Base-by-base conservation (phyloP, 2,888 invertebrate genomes). In the Pachliopta kotzebuea region DNA sequence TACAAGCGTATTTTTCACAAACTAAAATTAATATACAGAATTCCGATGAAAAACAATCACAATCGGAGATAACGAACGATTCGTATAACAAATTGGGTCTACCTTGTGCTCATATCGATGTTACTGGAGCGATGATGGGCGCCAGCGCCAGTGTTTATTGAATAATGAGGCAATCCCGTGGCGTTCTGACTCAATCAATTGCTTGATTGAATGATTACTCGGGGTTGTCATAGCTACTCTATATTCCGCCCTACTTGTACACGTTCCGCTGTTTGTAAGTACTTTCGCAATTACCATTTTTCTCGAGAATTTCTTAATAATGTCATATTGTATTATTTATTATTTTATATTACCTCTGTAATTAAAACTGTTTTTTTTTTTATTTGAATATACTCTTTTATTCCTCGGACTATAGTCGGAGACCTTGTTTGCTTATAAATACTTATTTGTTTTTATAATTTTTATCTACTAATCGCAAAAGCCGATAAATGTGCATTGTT, bases 101-200 rank as follows among this genome's bases (percentile, higher is more conserved):
- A 53, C 63, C 29, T 52, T 42, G 42, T 49, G 24, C 20, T 7
- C 37, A 67, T 71, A 72, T 70, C 69, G 71, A 68, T 69, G 67
- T 72, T 74, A 78, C 76, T 76, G 71, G 73, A 75, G 74, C 20
- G 69, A 71, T 64, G 70, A 70, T 75, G 75, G 79, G 81, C 80
- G 82, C 80, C 74, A 73, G 72, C 75, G 75, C 73, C 79, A 76
- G 76, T 78, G 81, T 79, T 80, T 81, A 88, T 89, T 86, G 83
- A 78, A 86, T 88, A 87, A 88, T 84, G 81, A 83, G 80, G 78
- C 74, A 77, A 84, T 86, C 85, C 79, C 78, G 77, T 74, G 80
- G 78, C 82, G 75, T 75, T 76, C 71, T 70, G 77, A 75, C 78
- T 79, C 77, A 76, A 85, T 84, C 83, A 86, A 86, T 86, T 88